Conservation (phyloP, 1,140 invertebrate genomes). For the Propsilocerus akamusi region DNA sequence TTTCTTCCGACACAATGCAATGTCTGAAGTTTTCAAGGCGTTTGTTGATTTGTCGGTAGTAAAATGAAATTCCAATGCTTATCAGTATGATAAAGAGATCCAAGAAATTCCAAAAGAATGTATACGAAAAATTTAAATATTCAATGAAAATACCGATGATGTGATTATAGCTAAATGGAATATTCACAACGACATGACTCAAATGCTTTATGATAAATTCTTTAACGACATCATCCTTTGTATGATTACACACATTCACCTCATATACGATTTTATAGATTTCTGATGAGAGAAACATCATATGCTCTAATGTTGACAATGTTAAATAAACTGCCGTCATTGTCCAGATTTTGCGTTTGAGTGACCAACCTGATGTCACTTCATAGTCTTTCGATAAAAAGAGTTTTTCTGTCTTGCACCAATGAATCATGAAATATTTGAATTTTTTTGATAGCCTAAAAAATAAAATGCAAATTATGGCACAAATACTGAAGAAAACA, state of each 20-base stretch:
- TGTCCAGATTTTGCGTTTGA: not conserved
- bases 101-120: constrained; percentile 48
- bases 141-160: not conserved
- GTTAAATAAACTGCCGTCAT: not conserved
- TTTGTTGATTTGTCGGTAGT: constrained; percentile 36
- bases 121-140: constrained; percentile 12
- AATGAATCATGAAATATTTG: not conserved
- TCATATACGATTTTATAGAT: not conserved
- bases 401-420: not conserved
- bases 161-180: not conserved
- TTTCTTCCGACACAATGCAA: not conserved
- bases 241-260: not conserved
- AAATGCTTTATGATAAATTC: not conserved
- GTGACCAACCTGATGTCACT: not conserved
- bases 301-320: not conserved
- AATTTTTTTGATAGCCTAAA: not conserved
- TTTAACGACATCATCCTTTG: not conserved
- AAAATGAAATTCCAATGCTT: constrained; percentile 30
- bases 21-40: not conserved
- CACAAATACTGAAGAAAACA: not conserved
- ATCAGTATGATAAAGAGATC: constrained; percentile 43
- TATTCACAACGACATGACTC: not conserved
- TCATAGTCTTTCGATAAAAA: not conserved
- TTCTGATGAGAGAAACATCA: not conserved
- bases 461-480: not conserved